Base-by-base conservation (phyloP, 2,797 vertebrate species). In the Sebastiscus tertius region DNA sequence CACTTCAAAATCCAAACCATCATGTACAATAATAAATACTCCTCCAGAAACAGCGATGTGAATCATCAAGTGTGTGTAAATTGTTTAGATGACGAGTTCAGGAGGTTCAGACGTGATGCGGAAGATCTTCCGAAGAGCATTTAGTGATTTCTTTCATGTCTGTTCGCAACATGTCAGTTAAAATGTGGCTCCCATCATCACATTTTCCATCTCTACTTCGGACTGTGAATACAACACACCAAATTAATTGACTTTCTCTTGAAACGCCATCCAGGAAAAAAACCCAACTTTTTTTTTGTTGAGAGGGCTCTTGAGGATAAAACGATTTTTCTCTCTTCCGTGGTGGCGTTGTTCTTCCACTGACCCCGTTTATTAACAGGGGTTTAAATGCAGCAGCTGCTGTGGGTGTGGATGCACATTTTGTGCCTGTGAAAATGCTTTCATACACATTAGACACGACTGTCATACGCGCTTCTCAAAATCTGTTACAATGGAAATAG, bases 281-380 rank as follows among this genome's bases (percentile, higher is more conserved):
- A 24, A 24, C 24, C 24, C n/a, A 6, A 9, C 3, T 3, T 2
- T 8, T 20, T 74, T 42, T 74, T 58, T 52, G 6, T 1, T 20
- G 31, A 4, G 31, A 29, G 18, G 61, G 22, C 78, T 74, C 76
- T 75, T 31, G 39, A 80, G 75, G 42, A 82, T 64, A 63, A 80
- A 81, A 69, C 29, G 5, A 78, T 72, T 55, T 70, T 61, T n/a
- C 16, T 1, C 27, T 71, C 20, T 69, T 24, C 11, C 24, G 39
- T 9, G 39, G 13, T 52, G 70, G 34, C 29, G 61, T 60, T 79
- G 11, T 72, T 81, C 63, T 80, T 10, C 59, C 42, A 13, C 70
- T 87, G 74, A 87, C 75, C 87, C 58, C 60, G 22, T 80, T 88
- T 78, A 84, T 77, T 86, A 69, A 65, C 4, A 67, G 56, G 24